phyloP scores from a whole-genome alignment of 2,888 invertebrate genomes.

The Xanthia togata region DNA sequence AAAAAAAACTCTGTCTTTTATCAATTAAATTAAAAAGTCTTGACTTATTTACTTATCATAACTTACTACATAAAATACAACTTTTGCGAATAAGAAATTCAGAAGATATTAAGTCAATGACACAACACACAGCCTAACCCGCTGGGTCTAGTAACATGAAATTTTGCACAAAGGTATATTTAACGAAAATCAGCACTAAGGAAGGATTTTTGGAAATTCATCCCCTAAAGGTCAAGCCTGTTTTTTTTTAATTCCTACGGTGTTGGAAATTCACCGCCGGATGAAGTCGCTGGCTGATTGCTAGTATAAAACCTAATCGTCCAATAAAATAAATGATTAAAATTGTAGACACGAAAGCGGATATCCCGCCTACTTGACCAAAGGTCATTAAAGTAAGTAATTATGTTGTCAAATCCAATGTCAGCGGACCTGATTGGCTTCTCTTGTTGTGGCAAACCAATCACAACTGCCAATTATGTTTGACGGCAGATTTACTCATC shows the following conservation, averaged over 20 bases:
- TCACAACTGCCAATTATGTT: constrained; percentile 18
- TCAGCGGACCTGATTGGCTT: constrained; percentile 20
- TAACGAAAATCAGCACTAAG: background rate
- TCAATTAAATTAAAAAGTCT: no score
- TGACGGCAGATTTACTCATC: background rate
- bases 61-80: no score
- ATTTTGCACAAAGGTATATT: background rate
- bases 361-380: background rate
- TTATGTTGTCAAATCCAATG: constrained; percentile 14
- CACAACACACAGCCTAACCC: background rate
- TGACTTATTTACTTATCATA: no score
- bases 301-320: background rate
- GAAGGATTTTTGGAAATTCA: background rate
- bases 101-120: background rate
- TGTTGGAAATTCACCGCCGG: background rate
- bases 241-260: background rate
- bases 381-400: constrained; percentile 9
- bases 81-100: no score
- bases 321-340: background rate
- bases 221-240: background rate
- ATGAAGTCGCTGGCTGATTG: background rate
- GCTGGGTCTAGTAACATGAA: background rate
- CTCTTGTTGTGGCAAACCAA: background rate
- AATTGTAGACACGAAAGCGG: background rate
- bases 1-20: no score